A percentile compares a stretch with the other conserved stretches of the same genome.
These are phyloP conservation scores for Leucania comma DNA, from an alignment of 2,888 invertebrate genomes.

Conservation along the genomic window DNA sequence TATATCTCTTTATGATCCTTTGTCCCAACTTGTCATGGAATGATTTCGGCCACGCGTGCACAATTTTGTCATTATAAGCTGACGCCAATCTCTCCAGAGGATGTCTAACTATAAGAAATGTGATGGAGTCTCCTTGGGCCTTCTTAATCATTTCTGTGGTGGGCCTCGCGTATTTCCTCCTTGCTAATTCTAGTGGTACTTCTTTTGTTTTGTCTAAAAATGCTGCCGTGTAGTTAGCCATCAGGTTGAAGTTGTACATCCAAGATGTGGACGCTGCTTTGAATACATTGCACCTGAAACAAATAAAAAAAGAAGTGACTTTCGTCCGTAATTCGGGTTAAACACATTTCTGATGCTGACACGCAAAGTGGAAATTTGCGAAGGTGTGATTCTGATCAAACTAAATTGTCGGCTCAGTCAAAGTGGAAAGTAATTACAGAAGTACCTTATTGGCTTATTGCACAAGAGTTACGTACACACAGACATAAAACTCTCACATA, in stretches of 20 bases:
- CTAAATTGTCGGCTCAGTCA: constrained; percentile 20
- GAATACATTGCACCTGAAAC: constrained; percentile 93
- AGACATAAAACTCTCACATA: constrained; percentile 18
- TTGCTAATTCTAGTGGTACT: constrained; percentile 94
- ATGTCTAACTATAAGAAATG: constrained; percentile 95
- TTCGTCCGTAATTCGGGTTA: background rate
- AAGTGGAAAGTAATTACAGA: constrained; percentile 10
- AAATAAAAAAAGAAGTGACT: background rate
- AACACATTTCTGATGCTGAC: constrained; percentile 7
- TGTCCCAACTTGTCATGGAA: constrained; percentile 95
- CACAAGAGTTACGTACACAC: background rate
- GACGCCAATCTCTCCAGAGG: constrained; percentile 95
- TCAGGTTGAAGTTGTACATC: constrained; percentile 97
- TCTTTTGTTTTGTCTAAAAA: constrained; percentile 95
- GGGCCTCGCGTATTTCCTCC: constrained; percentile 95
- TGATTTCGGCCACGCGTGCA: constrained; percentile 95
- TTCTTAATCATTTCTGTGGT: constrained; percentile 93
- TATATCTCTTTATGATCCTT: constrained; percentile 94
- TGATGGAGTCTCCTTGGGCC: constrained; percentile 94
- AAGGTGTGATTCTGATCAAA: constrained; percentile 16
- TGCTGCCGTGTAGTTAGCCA: constrained; percentile 95
- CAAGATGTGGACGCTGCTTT: constrained; percentile 97
- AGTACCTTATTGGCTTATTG: background rate
- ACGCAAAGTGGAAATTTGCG: constrained; percentile 13
- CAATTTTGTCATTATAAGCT: constrained; percentile 96